phyloP scores from a whole-genome alignment of 2,113 vertebrate species.

The Carettochelys insculpta region DNA sequence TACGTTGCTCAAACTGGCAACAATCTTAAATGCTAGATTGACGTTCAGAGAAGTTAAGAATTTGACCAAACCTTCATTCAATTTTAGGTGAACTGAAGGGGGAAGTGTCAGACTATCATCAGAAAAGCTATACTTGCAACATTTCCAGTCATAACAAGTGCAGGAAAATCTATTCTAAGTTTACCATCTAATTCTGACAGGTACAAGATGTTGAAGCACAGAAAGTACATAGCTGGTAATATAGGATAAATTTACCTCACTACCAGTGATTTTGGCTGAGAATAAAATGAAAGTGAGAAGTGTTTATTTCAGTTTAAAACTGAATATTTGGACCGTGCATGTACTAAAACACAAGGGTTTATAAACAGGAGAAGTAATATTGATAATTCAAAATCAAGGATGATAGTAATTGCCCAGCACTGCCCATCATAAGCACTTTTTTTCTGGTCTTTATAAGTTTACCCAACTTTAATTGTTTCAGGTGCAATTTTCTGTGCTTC shows the following conservation, averaged over 20 bases:
- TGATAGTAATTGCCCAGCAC: neutral
- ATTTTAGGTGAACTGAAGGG: neutral
- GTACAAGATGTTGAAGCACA: neutral
- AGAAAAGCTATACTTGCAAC: neutral
- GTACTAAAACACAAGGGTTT: neutral
- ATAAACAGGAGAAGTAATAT: neutral
- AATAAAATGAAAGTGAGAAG: neutral
- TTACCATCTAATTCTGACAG: neutral
- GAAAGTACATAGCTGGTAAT: neutral
- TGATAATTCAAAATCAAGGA: neutral
- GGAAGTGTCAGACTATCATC: neutral
- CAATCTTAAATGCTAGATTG: neutral
- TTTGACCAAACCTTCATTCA: neutral
- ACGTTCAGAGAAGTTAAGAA: neutral
- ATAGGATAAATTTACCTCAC: neutral
- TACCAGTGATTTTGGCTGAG: neutral
- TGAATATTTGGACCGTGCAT: neutral
- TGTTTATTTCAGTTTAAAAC: neutral
- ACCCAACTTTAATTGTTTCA: slow-evolving; percentile 5
- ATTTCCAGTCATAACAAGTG: neutral
- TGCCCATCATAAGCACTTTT: neutral
- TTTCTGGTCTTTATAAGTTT: neutral
- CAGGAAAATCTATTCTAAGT: neutral
- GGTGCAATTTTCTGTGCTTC: neutral
- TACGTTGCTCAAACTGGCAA: neutral